Percentiles rank a stretch among this genome's conserved stretches.
Conservation (phyloP, 2,113 vertebrate species). For the Gobiocypris rarus region DNA sequence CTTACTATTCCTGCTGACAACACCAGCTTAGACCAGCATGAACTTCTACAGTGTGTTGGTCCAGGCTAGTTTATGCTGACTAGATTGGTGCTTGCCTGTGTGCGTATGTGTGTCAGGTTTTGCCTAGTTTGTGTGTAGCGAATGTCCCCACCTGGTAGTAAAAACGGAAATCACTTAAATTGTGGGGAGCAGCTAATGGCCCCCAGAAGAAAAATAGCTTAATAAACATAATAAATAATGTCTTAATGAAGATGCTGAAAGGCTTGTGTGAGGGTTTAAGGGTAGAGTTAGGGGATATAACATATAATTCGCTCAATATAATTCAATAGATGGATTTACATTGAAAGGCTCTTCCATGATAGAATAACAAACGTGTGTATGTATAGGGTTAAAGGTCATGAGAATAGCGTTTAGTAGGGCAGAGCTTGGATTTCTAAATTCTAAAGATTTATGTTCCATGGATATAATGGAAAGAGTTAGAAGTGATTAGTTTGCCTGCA, state of each 20-base stretch:
- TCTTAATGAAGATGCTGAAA: slow-evolving; percentile 6
- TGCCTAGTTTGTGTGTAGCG: not conserved
- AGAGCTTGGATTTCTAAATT: not conserved
- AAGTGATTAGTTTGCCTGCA: not conserved
- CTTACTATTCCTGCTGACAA: not conserved
- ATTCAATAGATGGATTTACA: not conserved
- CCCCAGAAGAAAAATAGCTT: not conserved
- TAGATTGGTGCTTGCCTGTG: not conserved
- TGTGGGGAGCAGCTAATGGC: not conserved
- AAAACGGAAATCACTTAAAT: not conserved
- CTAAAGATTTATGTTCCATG: too few species aligned
- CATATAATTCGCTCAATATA: not conserved
- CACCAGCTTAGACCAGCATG: slow-evolving; percentile 16
- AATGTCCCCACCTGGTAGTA: not conserved
- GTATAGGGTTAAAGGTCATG: slow-evolving; percentile 19
- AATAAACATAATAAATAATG: slow-evolving; percentile 26
- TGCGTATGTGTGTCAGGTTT: not conserved
- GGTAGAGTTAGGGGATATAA: not conserved
- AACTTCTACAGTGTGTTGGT: not conserved
- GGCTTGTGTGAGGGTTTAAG: slow-evolving; percentile 5
- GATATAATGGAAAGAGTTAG: not conserved
- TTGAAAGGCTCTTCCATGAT: not conserved
- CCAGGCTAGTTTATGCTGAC: not conserved
- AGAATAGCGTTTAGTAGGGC: not conserved
- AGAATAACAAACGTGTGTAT: not conserved